Evolutionary conservation across 2,113 vertebrate genomes (phyloP).

Genomic region (Actenoides hombroni): DNA sequence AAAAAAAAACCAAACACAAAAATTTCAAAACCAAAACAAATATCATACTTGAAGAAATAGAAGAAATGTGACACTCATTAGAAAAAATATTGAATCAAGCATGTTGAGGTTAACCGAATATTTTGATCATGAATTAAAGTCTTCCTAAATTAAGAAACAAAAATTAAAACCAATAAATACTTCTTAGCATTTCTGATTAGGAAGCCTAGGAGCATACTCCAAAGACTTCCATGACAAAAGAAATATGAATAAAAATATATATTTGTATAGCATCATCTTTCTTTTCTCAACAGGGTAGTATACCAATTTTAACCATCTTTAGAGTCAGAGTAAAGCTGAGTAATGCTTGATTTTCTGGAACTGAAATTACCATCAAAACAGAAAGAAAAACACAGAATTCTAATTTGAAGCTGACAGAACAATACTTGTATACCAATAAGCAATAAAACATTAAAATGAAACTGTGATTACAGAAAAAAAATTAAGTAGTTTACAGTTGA

Average conservation of each 20-base stretch:
- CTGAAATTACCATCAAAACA: neutral
- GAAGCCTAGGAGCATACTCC: neutral
- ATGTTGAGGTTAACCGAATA: neutral
- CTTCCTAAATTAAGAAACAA: neutral
- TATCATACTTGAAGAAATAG: neutral
- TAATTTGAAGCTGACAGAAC: neutral
- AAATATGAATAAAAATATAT: neutral
- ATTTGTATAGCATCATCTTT: neutral
- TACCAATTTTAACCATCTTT: neutral
- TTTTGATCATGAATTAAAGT: neutral
- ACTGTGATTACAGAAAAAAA: neutral
- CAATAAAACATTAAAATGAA: neutral
- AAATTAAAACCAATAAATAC: neutral
- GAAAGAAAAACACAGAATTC: neutral
- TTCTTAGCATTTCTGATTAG: neutral
- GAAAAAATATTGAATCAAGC: neutral
- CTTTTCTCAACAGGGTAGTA: neutral
- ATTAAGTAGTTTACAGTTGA: neutral
- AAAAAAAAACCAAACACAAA: neutral
- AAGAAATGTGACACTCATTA: neutral
- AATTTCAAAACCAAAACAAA: neutral
- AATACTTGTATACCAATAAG: neutral
- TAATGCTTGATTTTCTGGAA: neutral
- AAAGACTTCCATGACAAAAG: neutral
- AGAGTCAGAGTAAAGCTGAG: neutral